phyloP scores from a whole-genome alignment of 2,888 invertebrate species.

The Folsomia candida region DNA sequence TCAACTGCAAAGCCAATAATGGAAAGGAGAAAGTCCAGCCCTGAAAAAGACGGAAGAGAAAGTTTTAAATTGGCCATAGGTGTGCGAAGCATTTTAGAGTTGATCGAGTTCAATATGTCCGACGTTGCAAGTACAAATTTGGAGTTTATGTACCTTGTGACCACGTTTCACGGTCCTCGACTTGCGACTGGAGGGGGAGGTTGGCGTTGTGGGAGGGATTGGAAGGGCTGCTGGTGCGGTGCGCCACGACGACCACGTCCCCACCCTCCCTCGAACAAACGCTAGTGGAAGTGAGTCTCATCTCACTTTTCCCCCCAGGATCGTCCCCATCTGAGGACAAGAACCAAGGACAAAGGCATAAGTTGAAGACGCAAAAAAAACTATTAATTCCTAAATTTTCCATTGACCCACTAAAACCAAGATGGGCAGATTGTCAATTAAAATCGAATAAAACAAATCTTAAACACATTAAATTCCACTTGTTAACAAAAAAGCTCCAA shows the following conservation, averaged over 20 bases:
- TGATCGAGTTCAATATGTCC: too few relatives aligned
- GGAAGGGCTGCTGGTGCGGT: not conserved
- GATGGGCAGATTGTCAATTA: not conserved
- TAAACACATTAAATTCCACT: not conserved
- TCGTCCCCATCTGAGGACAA: not conserved
- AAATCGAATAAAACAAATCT: not conserved
- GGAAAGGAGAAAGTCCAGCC: slow-evolving; percentile 48
- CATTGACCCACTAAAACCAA: not conserved
- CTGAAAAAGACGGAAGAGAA: too few relatives aligned
- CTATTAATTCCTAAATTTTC: too few relatives aligned
- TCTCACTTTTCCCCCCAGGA: not conserved
- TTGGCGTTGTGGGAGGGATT: not conserved
- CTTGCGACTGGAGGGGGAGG: not conserved
- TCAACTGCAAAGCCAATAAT: slow-evolving; percentile 50
- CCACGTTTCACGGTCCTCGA: slow-evolving; percentile 48
- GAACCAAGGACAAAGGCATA: too few relatives aligned
- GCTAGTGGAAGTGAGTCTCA: not conserved
- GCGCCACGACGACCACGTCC: not conserved
- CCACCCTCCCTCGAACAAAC: not conserved
- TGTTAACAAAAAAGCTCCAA: not conserved
- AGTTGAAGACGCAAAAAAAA: too few relatives aligned
- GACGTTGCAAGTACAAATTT: too few relatives aligned
- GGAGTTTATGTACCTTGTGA: slow-evolving; percentile 35
- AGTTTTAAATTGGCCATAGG: too few relatives aligned
- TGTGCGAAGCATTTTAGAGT: too few relatives aligned